Evolutionary conservation across 2,888 invertebrate species (phyloP), one percentile per base, ranked within the genome.

Genomic region (Koerneria pararmatus): DNA sequence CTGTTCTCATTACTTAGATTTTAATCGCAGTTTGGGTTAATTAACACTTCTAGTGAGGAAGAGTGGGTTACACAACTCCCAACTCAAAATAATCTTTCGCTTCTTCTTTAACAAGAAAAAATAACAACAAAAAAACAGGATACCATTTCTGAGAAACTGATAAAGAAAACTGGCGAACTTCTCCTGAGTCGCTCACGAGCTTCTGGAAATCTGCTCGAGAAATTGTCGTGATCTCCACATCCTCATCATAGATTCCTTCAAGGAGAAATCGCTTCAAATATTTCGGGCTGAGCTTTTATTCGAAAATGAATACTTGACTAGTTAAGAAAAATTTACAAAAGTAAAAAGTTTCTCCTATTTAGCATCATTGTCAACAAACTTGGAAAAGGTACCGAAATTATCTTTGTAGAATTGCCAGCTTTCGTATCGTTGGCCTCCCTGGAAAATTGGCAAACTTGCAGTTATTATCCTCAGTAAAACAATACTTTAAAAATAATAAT

Each of bases 401-500:
- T 90, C 88, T 73, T 88, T 88, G 82, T 91, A 92, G 84, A 89
- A 92, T 71, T 89, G 88, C 87, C 91, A 91, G 74, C 89, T 90
- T 68, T 91, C 89, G 85, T 91, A 92, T 70, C 87, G 87, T 65
- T 88, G 87, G 66, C 88, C 88, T 19, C 88, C 87, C 51, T 85
- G 29, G 24, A 63, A 58, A 60, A 41, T n/a, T n/a, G n/a, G n/a
- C n/a, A n/a, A n/a, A n/a, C n/a, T n/a, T n/a, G n/a, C n/a, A n/a
- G n/a, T n/a, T n/a, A n/a, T n/a, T n/a, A n/a, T n/a, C n/a, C n/a
- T n/a, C n/a, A n/a, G n/a, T n/a, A n/a, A n/a, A n/a, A n/a, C n/a
- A n/a, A n/a, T n/a, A n/a, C n/a, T n/a, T n/a, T n/a, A n/a, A n/a
- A n/a, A n/a, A n/a, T n/a, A n/a, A n/a, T n/a, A n/a, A n/a, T n/a